These are phyloP conservation scores for Boloria selene DNA, from an alignment of 2,888 invertebrate species.

Conservation along the genomic window DNA sequence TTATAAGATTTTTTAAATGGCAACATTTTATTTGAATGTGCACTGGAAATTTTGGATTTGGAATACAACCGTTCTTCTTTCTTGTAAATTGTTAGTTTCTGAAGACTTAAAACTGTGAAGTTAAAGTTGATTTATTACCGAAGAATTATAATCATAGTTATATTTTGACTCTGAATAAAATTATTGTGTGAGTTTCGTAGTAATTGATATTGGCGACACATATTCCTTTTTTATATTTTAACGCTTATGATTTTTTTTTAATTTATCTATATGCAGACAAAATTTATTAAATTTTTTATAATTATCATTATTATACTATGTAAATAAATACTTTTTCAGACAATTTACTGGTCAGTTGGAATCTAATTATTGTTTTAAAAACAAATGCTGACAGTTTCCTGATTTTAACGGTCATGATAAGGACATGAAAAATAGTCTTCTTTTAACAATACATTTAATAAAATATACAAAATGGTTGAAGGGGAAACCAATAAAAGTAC, in stretches of 20 bases:
- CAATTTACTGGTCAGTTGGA: slow-evolving; percentile 1
- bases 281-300: too few species aligned
- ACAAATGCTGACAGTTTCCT: slow-evolving; percentile 4
- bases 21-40: slow-evolving; percentile 22
- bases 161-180: background rate
- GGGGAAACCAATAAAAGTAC: slow-evolving; percentile 57
- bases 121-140: background rate
- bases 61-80: slow-evolving; percentile 14
- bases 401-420: slow-evolving; percentile 33
- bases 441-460: slow-evolving; percentile 22
- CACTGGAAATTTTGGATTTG: slow-evolving; percentile 4
- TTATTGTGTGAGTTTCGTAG: background rate
- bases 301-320: background rate
- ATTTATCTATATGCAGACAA: too few species aligned
- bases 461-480: slow-evolving; percentile 62
- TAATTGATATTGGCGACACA: too few species aligned
- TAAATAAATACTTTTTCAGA: background rate
- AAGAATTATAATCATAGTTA: background rate
- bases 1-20: background rate
- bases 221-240: too few species aligned
- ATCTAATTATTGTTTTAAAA: background rate
- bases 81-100: slow-evolving; percentile 1
- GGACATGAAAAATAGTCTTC: slow-evolving; percentile 35
- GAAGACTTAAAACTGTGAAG: background rate
- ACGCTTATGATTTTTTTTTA: too few species aligned